Evolutionary conservation across 2,113 vertebrate genomes (phyloP), one percentile per base, ranked within the genome.

Genomic region (Plotosus lineatus): DNA sequence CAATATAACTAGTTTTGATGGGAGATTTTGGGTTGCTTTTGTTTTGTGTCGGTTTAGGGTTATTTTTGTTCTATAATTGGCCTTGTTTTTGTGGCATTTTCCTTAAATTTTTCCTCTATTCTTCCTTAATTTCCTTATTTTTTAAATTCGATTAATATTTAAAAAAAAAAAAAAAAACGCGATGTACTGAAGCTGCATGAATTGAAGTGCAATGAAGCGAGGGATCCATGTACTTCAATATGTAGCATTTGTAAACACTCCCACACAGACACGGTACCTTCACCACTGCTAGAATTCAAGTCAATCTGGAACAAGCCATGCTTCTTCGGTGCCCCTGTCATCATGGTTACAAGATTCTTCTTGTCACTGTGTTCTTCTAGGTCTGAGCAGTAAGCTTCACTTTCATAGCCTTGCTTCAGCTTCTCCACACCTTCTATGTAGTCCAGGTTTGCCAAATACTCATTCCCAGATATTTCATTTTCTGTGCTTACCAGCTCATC

Each of bases 341-440:
- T 85, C 84, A 85, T 85, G 0, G 58, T 81, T 28, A 83, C 14
- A 0, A 46, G 63, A 12, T 50, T 60, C 68, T 75, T 85, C 78
- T 81, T 83, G 17, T 58, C 68, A 21, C 12, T 60, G 23, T 82
- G 80, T 1, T 23, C 72, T 19, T 96, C 80, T 92, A 92, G 93
- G 3, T 88, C 87, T 0, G 95, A 95, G 85, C 91, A 95, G 11
- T 91, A 90, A 0, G 92, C 93, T 0, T 95, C 94, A 21, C 94
- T 96, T 84, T 97, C 95, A 11, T 97, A 97, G 19, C 95, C 95
- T 31, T 96, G 95, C 86, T 97, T 97, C 86, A 94, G 93, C 86
- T 95, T 96, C 89, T 96, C 95, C 88, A 95, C 95, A 0, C 94
- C 96, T 89, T 96, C 96, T 0, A 97, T 97, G 85, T 95, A 94